These are phyloP conservation scores for Parotia lawesii DNA, from an alignment of 2,113 vertebrate species.

Conservation along the genomic window DNA sequence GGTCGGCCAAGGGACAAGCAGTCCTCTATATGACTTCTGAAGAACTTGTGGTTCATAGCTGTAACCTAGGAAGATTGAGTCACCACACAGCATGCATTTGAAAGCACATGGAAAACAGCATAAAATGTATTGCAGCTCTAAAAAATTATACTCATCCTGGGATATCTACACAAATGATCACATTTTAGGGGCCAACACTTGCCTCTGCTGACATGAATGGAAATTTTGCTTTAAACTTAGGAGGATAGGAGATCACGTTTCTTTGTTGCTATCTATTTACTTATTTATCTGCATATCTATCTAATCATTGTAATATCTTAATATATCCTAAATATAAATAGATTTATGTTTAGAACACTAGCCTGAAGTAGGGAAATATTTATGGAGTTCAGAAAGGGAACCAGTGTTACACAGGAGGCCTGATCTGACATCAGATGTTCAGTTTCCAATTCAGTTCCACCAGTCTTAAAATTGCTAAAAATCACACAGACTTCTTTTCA, in stretches of 20 bases:
- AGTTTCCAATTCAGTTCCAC: background rate
- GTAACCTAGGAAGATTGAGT: constrained; percentile 71
- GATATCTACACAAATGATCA: background rate
- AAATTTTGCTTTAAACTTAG: background rate
- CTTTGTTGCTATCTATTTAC: background rate
- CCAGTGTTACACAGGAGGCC: background rate
- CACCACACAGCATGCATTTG: background rate
- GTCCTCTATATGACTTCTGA: constrained; percentile 81
- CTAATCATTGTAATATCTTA: background rate
- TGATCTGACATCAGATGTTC: background rate
- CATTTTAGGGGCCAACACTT: background rate
- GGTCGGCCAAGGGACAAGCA: constrained; percentile 79
- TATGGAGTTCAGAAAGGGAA: background rate
- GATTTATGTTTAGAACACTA: background rate
- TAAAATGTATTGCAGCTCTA: background rate
- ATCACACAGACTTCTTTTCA: background rate
- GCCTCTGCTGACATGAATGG: background rate
- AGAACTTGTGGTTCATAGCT: constrained; percentile 81
- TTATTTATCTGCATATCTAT: background rate
- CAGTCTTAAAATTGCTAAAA: background rate
- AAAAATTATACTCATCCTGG: background rate
- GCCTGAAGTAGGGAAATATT: background rate
- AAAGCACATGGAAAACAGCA: background rate
- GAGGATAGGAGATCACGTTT: background rate
- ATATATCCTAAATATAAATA: background rate